phyloP scores from a whole-genome alignment of 2,113 vertebrate genomes.

The Thinocorus orbignyianus region DNA sequence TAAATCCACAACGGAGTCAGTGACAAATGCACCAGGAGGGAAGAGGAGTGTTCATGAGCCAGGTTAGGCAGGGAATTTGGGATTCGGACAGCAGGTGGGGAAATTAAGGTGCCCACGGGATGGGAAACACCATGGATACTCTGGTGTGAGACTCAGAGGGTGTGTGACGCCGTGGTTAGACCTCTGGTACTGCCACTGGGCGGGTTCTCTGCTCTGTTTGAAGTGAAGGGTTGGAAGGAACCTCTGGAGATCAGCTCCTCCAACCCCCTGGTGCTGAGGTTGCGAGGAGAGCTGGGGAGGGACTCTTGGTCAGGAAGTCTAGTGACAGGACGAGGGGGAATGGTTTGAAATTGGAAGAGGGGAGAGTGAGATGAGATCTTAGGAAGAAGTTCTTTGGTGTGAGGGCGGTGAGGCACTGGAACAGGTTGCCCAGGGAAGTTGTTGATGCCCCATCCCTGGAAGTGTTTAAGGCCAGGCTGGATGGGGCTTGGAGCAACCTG shows the following conservation, averaged over 20 bases:
- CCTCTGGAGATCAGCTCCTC: no score
- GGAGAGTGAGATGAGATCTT: no score
- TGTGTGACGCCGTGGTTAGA: accelerated
- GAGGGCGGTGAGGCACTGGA: no score
- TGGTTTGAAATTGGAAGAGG: no score
- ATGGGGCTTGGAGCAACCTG: no score
- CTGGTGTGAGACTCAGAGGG: background rate
- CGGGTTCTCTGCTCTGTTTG: background rate
- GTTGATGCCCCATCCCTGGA: no score
- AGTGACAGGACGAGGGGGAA: no score
- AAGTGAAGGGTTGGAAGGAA: background rate
- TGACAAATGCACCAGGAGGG: background rate
- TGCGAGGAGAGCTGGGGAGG: no score
- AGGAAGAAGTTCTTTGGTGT: no score
- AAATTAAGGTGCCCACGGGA: background rate
- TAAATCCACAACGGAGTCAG: background rate
- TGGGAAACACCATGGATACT: background rate
- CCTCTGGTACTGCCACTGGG: background rate
- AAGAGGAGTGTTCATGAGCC: background rate
- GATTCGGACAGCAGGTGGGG: background rate
- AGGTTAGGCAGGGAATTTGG: background rate
- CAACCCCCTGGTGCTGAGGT: background rate
- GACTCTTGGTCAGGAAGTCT: no score
- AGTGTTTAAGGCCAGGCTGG: no score
- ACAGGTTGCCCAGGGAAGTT: no score